Evolutionary conservation across 1,140 invertebrate species (phyloP).

Genomic region (Neelides sp.): DNA sequence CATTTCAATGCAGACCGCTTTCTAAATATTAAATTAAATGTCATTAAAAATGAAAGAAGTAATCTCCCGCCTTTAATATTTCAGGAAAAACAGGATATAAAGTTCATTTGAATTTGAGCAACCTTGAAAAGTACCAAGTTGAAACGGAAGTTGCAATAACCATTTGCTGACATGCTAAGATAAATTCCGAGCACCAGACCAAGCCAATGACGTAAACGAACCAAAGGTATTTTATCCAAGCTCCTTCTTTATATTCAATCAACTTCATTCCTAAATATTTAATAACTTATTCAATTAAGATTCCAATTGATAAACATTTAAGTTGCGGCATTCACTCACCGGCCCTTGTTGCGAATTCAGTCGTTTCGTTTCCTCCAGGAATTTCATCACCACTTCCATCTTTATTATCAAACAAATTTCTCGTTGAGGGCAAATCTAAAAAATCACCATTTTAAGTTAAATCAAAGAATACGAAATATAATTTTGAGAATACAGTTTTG

Average conservation of each 20-base stretch:
- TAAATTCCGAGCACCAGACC: slow-evolving; percentile 81
- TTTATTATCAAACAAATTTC: too few species aligned
- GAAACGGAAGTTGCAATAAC: slow-evolving; percentile 77
- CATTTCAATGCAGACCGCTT: slow-evolving; percentile 37
- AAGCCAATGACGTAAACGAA: slow-evolving; percentile 80
- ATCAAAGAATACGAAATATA: too few species aligned
- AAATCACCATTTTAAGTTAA: too few species aligned
- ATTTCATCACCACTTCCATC: too few species aligned
- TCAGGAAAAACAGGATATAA: neutral
- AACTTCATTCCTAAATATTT: slow-evolving; percentile 49
- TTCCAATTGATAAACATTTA: too few species aligned
- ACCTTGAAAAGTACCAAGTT: slow-evolving; percentile 73
- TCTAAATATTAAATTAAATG: slow-evolving; percentile 38
- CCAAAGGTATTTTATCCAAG: slow-evolving; percentile 74
- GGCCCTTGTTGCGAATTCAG: too few species aligned
- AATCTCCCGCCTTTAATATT: neutral
- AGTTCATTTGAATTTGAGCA: slow-evolving; percentile 24
- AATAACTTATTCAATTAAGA: too few species aligned
- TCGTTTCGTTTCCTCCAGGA: too few species aligned
- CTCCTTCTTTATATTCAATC: slow-evolving; percentile 53
- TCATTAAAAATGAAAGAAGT: neutral
- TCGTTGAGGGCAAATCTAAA: too few species aligned
- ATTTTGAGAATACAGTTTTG: slow-evolving; percentile 34
- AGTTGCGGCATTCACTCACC: too few species aligned
- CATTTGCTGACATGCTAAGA: slow-evolving; percentile 80